Conservation (phyloP, 1,140 invertebrate species). For the Copidosoma floridanum region DNA sequence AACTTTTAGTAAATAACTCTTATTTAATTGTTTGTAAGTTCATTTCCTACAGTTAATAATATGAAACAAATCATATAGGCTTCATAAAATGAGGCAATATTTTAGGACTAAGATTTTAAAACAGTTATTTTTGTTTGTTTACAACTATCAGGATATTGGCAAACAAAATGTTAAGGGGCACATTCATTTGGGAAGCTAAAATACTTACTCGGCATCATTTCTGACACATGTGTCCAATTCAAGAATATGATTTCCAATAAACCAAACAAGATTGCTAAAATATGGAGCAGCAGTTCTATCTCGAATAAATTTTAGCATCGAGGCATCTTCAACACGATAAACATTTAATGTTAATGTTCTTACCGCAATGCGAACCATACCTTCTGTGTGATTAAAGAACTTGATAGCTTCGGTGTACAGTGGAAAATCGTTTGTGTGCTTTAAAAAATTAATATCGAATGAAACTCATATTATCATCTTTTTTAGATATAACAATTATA, state of each 20-base stretch:
- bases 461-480: no score
- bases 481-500: no score
- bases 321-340: constrained; percentile 90
- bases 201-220: constrained; percentile 88
- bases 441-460: no score
- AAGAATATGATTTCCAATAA: constrained; percentile 96
- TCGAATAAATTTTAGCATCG: constrained; percentile 94
- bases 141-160: no score
- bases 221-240: constrained; percentile 94
- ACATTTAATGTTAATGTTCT: constrained; percentile 96
- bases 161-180: background rate
- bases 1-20: no score
- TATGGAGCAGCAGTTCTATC: constrained; percentile 95
- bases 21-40: no score
- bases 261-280: constrained; percentile 99
- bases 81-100: no score
- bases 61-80: no score
- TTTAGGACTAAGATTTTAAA: no score
- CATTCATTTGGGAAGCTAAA: constrained; percentile 6
- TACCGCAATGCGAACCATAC: constrained; percentile 98
- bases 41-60: no score
- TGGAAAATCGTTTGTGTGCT: constrained; percentile 99
- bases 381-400: constrained; percentile 98
- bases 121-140: no score
- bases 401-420: constrained; percentile 98